Conservation (phyloP, 2,797 vertebrate species). For the Hemitrygon akajei region DNA sequence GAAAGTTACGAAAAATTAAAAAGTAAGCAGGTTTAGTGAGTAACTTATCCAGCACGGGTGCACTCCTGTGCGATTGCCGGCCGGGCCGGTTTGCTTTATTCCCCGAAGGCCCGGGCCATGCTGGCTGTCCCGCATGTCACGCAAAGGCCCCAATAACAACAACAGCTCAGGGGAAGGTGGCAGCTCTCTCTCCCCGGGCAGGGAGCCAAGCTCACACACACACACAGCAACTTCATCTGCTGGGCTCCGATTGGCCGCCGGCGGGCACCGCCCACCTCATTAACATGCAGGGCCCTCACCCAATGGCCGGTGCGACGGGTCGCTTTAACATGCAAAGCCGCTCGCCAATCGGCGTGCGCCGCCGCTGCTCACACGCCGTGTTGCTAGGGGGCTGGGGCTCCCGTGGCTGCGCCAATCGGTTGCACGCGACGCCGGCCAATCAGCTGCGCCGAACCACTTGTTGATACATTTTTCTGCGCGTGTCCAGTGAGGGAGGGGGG, state of each 20-base stretch:
- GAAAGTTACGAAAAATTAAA: background rate
- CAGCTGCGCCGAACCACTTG: background rate
- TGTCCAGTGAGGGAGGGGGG: background rate
- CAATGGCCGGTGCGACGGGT: background rate
- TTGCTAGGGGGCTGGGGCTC: too few relatives aligned
- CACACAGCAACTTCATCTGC: too few relatives aligned
- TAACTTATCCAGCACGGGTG: background rate
- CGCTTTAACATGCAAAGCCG: background rate
- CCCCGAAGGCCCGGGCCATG: background rate
- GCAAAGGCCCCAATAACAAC: background rate
- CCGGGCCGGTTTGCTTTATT: background rate
- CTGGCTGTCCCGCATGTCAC: background rate
- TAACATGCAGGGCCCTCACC: background rate
- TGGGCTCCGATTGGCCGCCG: too few relatives aligned
- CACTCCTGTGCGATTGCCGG: background rate
- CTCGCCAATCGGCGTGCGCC: background rate
- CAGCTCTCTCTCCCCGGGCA: too few relatives aligned
- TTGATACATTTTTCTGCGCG: background rate
- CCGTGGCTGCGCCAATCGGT: background rate
- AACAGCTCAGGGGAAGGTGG: too few relatives aligned
- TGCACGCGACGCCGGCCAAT: background rate
- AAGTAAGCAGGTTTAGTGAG: background rate
- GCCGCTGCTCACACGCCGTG: too few relatives aligned
- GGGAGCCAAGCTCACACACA: too few relatives aligned
- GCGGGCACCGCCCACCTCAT: background rate